These are phyloP conservation scores for Arizona elegans DNA, from an alignment of 2,113 vertebrate species.

Conservation along the genomic window DNA sequence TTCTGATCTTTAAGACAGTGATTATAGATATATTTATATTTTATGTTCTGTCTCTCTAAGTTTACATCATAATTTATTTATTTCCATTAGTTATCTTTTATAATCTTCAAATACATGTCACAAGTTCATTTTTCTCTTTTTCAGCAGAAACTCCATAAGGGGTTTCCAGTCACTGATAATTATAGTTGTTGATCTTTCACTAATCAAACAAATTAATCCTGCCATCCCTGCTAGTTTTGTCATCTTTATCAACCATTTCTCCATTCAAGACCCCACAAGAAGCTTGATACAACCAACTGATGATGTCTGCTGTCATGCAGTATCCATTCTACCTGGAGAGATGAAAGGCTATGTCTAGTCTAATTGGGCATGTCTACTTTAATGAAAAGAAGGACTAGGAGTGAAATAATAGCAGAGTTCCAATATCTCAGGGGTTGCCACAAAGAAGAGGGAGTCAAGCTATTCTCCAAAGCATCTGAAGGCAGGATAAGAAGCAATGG, in stretches of 20 bases:
- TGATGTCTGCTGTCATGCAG: background rate
- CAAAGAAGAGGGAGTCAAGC: too few species aligned
- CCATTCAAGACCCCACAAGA: background rate
- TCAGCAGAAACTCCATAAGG: background rate
- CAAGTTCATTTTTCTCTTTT: background rate
- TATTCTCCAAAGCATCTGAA: too few species aligned
- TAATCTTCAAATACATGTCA: background rate
- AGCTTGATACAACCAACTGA: background rate
- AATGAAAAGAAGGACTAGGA: too few species aligned
- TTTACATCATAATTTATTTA: background rate
- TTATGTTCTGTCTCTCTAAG: background rate
- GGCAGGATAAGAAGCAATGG: too few species aligned
- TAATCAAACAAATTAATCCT: background rate
- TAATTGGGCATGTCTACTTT: too few species aligned
- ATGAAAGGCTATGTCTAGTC: background rate
- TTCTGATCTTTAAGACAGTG: background rate
- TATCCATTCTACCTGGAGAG: background rate
- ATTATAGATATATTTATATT: background rate
- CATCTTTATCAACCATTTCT: background rate
- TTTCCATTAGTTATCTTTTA: background rate
- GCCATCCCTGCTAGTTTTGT: background rate
- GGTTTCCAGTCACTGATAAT: background rate
- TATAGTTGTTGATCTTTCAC: background rate
- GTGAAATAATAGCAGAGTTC: too few species aligned
- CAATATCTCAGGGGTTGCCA: too few species aligned